Evolutionary conservation across 2,888 invertebrate genomes (phyloP).

Genomic region (Conops quadrifasciatus): DNA sequence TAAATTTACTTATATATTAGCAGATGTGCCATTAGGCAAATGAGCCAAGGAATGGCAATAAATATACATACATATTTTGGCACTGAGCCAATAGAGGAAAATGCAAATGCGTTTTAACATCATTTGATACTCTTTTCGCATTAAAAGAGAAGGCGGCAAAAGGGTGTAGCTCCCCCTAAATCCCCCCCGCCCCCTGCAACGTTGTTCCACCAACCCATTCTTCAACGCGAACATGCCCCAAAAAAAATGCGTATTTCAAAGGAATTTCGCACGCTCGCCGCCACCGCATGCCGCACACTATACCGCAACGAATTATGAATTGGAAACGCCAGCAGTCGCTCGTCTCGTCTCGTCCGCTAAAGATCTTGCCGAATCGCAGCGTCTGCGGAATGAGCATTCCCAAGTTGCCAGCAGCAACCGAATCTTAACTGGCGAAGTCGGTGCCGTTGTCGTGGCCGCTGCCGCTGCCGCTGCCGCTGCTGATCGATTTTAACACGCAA

Average conservation of each 20-base stretch:
- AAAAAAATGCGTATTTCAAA: conserved; percentile 48
- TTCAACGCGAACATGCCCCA: background rate
- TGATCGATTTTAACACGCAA: conserved; percentile 60
- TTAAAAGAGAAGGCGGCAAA: conserved; percentile 9
- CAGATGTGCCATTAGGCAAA: conserved; percentile 26
- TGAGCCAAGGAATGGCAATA: conserved; percentile 10
- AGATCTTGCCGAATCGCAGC: background rate
- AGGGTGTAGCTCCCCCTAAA: background rate
- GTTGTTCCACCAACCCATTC: background rate
- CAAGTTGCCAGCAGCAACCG: background rate
- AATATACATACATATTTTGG: conserved; percentile 13
- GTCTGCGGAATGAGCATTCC: conserved; percentile 40
- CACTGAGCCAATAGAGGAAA: background rate
- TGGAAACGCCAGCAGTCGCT: conserved; percentile 26
- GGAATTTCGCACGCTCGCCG: conserved; percentile 54
- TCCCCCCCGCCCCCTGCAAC: background rate
- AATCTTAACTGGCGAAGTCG: background rate
- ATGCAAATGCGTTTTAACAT: background rate
- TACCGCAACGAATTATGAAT: conserved; percentile 39
- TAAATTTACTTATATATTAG: too few species aligned
- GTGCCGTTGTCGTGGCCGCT: background rate
- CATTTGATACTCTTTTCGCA: conserved; percentile 1
- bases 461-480: conserved; percentile 23
- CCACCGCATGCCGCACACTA: conserved; percentile 24
- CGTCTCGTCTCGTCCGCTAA: background rate